These are phyloP conservation scores for Chloropsis cyanopogon DNA, from an alignment of 2,113 vertebrate genomes.

Conservation along the genomic window DNA sequence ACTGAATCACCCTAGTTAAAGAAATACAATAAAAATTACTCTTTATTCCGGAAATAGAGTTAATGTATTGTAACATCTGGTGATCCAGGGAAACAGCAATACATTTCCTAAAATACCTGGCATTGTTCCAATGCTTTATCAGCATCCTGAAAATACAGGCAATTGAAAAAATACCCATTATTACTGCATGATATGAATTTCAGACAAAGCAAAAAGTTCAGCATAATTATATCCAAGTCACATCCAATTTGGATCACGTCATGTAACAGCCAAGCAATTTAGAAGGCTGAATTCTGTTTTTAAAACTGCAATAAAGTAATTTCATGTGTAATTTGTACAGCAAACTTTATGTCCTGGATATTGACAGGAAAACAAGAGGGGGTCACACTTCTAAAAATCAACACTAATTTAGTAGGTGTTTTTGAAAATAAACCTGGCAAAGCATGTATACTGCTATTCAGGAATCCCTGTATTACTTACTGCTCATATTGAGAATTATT, in stretches of 20 bases:
- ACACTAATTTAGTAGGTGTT: neutral
- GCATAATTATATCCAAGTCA: neutral
- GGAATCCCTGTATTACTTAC: neutral
- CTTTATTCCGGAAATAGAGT: neutral
- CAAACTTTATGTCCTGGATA: neutral
- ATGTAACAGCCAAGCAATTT: neutral
- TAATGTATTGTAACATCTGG: neutral
- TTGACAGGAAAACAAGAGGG: neutral
- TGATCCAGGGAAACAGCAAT: neutral
- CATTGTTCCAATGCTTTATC: conserved; percentile 8
- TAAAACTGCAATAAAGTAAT: neutral
- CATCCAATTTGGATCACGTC: neutral
- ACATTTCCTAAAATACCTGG: neutral
- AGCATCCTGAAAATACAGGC: neutral
- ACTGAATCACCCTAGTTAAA: neutral
- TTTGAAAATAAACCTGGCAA: neutral
- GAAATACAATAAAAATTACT: neutral
- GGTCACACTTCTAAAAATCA: neutral
- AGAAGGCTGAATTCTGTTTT: neutral
- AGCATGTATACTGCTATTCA: neutral
- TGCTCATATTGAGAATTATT: neutral
- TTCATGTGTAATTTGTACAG: neutral
- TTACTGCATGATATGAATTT: neutral
- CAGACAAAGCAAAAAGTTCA: neutral
- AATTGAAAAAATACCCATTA: neutral